A percentile compares a stretch with the other conserved stretches of the same genome.
These are phyloP conservation scores for Diarsia dahlii DNA, from an alignment of 2,888 invertebrate genomes.

Conservation along the genomic window DNA sequence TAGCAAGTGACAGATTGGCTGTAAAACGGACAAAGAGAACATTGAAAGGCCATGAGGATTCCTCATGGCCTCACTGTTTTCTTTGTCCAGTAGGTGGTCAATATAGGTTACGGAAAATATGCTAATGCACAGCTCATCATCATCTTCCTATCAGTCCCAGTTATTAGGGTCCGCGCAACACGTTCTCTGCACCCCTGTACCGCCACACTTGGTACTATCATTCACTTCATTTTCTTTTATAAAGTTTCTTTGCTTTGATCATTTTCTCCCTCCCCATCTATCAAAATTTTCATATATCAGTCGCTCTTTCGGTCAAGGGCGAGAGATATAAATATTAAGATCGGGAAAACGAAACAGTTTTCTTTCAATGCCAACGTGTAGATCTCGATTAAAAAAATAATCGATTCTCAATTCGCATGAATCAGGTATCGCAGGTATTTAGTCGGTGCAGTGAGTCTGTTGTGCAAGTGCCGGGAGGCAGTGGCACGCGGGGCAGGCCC, in stretches of 20 bases:
- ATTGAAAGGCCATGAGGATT: no score
- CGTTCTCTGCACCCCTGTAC: neutral
- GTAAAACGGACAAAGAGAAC: no score
- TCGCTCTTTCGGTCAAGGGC: neutral
- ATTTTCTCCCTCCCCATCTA: neutral
- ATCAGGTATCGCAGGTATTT: slow-evolving; percentile 63
- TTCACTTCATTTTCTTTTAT: neutral
- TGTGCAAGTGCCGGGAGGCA: slow-evolving; percentile 81
- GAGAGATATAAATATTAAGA: neutral
- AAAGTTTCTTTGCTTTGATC: neutral
- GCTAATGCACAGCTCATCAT: neutral
- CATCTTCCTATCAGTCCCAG: neutral
- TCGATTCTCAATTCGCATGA: slow-evolving; percentile 9
- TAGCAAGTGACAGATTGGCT: no score
- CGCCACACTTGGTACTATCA: neutral
- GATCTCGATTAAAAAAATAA: neutral
- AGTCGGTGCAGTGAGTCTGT: slow-evolving; percentile 74
- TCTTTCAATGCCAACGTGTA: neutral
- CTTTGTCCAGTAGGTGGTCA: no score
- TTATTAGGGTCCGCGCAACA: neutral
- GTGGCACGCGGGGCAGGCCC: slow-evolving; percentile 84
- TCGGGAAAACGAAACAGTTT: neutral
- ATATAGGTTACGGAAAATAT: no score
- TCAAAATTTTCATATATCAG: neutral
- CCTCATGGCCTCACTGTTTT: no score